These are phyloP conservation scores for Calcarius lapponicus DNA, from an alignment of 2,797 vertebrate genomes.

Conservation along the genomic window DNA sequence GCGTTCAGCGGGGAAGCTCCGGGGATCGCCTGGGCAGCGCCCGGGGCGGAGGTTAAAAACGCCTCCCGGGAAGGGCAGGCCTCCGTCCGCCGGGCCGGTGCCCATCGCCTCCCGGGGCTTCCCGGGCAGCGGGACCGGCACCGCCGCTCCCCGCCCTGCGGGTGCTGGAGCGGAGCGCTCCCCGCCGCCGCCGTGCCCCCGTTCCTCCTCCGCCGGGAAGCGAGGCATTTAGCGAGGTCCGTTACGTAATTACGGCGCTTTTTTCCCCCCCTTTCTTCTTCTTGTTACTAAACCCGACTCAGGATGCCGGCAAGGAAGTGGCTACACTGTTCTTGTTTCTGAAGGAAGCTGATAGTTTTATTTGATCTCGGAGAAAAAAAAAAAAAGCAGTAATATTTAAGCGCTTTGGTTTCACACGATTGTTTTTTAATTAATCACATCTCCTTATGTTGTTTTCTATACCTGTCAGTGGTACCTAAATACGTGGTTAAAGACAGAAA, in stretches of 20 bases:
- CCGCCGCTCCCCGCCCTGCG: neutral
- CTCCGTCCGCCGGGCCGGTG: too few relatives aligned
- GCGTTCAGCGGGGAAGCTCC: neutral
- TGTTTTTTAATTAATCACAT: neutral
- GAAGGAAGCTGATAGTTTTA: neutral
- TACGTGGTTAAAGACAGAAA: neutral
- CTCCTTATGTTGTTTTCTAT: neutral
- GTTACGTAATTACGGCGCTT: neutral
- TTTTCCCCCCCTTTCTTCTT: accelerated
- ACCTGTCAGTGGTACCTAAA: neutral
- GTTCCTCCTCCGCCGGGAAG: neutral
- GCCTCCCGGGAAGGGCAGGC: neutral
- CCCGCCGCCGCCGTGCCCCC: neutral
- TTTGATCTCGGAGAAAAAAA: neutral
- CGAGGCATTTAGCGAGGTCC: neutral
- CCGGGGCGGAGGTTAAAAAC: neutral
- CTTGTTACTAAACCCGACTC: neutral
- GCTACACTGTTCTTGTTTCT: neutral
- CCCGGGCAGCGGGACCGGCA: neutral
- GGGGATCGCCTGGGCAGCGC: neutral
- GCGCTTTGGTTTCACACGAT: neutral
- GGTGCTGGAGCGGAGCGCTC: too few relatives aligned
- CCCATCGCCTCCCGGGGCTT: neutral
- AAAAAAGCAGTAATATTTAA: neutral
- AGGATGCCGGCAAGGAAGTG: neutral